A percentile compares a stretch with the other conserved stretches of the same genome.
Conservation (phyloP, 2,113 vertebrate species). For the Ivindomyrus marchei region DNA sequence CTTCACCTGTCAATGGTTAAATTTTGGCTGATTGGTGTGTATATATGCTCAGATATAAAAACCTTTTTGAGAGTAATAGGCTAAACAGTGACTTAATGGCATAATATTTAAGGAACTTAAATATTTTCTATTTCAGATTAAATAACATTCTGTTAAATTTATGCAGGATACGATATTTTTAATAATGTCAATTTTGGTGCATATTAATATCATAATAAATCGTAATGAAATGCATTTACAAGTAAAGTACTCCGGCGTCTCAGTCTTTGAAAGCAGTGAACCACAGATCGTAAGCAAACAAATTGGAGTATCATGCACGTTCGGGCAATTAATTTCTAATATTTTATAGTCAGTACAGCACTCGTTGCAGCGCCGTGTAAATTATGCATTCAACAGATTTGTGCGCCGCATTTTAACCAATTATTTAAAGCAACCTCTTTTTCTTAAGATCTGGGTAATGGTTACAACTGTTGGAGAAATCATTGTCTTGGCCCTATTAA, state of each 20-base stretch:
- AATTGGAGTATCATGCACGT: background rate
- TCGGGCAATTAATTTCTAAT: background rate
- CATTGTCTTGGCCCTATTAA: background rate
- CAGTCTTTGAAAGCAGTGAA: background rate
- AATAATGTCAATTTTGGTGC: background rate
- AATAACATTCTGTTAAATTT: background rate
- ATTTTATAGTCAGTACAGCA: background rate
- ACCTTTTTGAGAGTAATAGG: background rate
- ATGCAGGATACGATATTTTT: background rate
- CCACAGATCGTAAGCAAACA: background rate
- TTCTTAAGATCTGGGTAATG: background rate
- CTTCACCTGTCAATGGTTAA: background rate
- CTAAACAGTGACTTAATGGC: background rate
- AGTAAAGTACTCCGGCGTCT: background rate
- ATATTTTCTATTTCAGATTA: background rate
- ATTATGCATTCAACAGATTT: background rate
- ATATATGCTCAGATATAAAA: background rate
- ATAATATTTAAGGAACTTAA: background rate
- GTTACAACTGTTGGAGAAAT: background rate
- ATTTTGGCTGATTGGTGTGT: background rate
- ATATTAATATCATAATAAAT: background rate
- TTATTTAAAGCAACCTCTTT: background rate
- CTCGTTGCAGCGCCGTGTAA: background rate
- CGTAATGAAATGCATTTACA: background rate
- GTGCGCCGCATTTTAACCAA: background rate